Evolutionary conservation across 2,113 vertebrate species (phyloP), one percentile per base, ranked within the genome.

Genomic region (Anolis sagrei): DNA sequence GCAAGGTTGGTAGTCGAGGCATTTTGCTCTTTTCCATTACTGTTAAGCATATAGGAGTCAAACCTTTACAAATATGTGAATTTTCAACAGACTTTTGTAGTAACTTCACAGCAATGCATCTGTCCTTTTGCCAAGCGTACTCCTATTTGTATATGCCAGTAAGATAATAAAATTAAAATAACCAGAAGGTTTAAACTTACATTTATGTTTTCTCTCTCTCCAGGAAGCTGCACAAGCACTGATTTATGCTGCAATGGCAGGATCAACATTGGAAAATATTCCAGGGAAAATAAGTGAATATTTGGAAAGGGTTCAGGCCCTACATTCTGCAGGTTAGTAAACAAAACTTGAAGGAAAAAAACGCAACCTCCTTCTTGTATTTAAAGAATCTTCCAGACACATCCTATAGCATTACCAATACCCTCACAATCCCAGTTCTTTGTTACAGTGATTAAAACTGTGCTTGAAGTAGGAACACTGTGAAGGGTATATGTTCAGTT

Each of bases 201-300:
- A 44, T 54, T 58, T 85, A 87, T 89, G 66, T 51, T 88, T 92
- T 76, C 88, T 80, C 80, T 84, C 58, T 44, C 90, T 93, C 76
- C 92, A 97, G 97, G 97, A 97, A 93, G 99, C 99, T 84, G 99
- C 99, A 58, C 99, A 99, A 92, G 98, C 99, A 78, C 97, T 99
- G 82, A 99, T 99, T 90, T 99, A 99, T 92, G 98, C 98, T 86
- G 97, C 97, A 54, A 99, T 99, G 98, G 98, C 99, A 87, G 99
- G 98, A 76, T 99, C 99, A 86, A 98, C 97, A 84, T 94, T 99
- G 89, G 99, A 99, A 74, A 97, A 95, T 80, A 98, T 99, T 94
- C 98, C 99, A 95, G 98, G 97, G 82, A 99, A 99, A 95, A 98
- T 98, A 92, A 99, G 96, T 84, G 98, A 99, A 51, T 99, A 99